Evolutionary conservation across 2,797 vertebrate species (phyloP).

Genomic region (Pitangus sulphuratus): DNA sequence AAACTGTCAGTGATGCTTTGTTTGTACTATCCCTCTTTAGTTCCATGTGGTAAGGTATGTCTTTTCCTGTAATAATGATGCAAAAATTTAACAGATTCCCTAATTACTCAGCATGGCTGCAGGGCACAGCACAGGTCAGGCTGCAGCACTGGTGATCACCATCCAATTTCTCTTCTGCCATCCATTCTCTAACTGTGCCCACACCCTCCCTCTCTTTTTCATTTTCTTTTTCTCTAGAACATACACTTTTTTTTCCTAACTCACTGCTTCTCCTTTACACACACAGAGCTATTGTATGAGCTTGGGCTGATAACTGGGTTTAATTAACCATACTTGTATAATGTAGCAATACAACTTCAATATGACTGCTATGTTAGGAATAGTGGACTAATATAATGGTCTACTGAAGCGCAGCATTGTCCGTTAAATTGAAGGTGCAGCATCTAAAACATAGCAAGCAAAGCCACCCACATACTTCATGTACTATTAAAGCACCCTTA

Average conservation of each 20-base stretch:
- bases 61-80: slow-evolving; percentile 1
- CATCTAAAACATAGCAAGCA: slow-evolving; percentile 27
- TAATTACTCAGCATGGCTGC: background rate
- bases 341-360: slow-evolving; percentile 20
- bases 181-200: background rate
- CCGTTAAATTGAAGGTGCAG: slow-evolving; percentile 38
- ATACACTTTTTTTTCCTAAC: background rate
- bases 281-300: background rate
- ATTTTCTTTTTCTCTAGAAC: background rate
- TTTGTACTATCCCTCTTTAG: background rate
- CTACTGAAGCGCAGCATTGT: slow-evolving; percentile 12
- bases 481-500: slow-evolving; percentile 38
- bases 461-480: slow-evolving; percentile 31
- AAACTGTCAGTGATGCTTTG: background rate
- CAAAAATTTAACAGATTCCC: background rate
- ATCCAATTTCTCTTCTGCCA: background rate
- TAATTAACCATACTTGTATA: slow-evolving; percentile 58
- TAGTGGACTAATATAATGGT: slow-evolving; percentile 36
- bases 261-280: background rate
- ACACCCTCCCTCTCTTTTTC: background rate
- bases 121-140: background rate
- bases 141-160: background rate
- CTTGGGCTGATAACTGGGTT: slow-evolving; percentile 41
- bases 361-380: slow-evolving; percentile 4
- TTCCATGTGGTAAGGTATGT: background rate